Evolutionary conservation across 2,797 vertebrate species (phyloP).

Genomic region (Spatula versicolor): DNA sequence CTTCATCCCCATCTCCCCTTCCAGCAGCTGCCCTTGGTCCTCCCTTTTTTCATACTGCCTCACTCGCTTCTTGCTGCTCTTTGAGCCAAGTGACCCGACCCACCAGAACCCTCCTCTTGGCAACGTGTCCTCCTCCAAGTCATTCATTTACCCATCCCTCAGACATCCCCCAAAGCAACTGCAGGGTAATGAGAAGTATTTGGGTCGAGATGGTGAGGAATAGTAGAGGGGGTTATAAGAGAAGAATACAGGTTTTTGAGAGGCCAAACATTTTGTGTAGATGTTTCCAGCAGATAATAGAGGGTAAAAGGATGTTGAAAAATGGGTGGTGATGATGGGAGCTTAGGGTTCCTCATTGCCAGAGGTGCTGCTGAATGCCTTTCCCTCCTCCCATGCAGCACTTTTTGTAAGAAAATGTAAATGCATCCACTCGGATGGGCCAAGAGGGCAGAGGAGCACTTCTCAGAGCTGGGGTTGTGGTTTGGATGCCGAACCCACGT

Average conservation of each 20-base stretch:
- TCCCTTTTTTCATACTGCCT: fast-evolving
- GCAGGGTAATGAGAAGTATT: not conserved
- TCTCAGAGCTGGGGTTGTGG: not conserved
- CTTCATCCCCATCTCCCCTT: not conserved
- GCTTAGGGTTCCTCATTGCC: not conserved
- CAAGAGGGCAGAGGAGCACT: not conserved
- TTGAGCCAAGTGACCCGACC: not conserved
- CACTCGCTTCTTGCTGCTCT: not conserved
- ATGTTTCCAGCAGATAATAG: not conserved
- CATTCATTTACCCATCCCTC: not conserved
- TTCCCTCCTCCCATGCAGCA: not conserved
- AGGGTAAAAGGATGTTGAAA: not conserved
- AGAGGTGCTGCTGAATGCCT: not conserved
- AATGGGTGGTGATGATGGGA: not conserved
- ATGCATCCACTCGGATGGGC: not conserved
- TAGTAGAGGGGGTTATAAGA: not conserved
- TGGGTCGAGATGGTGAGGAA: not conserved
- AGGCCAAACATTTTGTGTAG: not conserved
- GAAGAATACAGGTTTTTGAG: not conserved
- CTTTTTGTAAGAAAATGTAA: not conserved
- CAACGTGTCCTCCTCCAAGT: not conserved
- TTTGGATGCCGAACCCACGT: not conserved
- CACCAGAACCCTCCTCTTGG: not conserved
- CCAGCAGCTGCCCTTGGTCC: not conserved
- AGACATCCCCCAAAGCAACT: not conserved